Percentiles rank a stretch among this genome's conserved stretches.
These are phyloP conservation scores for Crocodylus rhombifer DNA, from an alignment of 2,797 vertebrate genomes.

Conservation along the genomic window DNA sequence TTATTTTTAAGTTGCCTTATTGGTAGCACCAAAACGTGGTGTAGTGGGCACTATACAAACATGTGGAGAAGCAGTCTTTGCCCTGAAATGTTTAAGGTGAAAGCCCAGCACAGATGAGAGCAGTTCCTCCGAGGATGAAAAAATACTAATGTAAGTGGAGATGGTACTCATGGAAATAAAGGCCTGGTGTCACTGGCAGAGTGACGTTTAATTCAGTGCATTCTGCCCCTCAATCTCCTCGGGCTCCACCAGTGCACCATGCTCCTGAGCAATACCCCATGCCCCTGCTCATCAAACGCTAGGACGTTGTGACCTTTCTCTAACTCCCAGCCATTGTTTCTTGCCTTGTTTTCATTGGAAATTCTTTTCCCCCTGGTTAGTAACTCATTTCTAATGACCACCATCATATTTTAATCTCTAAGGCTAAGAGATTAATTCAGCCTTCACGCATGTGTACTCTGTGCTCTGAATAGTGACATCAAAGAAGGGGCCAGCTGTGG, in stretches of 20 bases:
- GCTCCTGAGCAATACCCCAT: background rate
- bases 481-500: background rate
- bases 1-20: background rate
- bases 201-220: rapidly evolving
- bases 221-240: background rate
- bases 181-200: background rate
- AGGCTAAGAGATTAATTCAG: background rate
- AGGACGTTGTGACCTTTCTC: background rate
- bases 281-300: no score
- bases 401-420: background rate
- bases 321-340: background rate
- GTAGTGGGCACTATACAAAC: rapidly evolving
- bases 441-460: background rate
- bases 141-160: rapidly evolving
- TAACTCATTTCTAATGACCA: background rate
- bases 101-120: background rate
- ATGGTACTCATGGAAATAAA: rapidly evolving
- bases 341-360: background rate
- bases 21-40: background rate
- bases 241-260: background rate
- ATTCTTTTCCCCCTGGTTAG: background rate
- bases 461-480: background rate
- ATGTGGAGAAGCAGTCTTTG: background rate
- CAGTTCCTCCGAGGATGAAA: background rate
- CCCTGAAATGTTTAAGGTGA: background rate